Percentiles rank a stretch among this genome's conserved stretches.
Evolutionary conservation across 2,113 vertebrate species (phyloP).

Genomic region (Erythrolamprus reginae): DNA sequence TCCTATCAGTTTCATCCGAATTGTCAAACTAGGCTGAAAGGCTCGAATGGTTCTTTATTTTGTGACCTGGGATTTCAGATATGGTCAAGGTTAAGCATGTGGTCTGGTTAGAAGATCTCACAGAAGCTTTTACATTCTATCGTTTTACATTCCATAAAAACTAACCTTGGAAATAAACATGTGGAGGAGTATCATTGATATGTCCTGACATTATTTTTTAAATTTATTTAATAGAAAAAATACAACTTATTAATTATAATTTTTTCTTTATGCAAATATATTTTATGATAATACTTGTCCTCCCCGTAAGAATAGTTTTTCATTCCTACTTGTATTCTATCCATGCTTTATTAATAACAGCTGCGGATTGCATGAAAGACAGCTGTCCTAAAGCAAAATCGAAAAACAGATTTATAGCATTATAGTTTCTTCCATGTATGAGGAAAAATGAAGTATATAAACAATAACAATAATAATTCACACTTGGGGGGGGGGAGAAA

Average conservation of each 20-base stretch:
- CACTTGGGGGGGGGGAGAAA: conserved; percentile 10
- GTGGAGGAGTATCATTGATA: neutral
- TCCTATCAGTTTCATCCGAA: neutral
- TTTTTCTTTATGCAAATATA: neutral
- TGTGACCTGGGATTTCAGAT: neutral
- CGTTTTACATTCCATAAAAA: neutral
- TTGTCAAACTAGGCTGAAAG: neutral
- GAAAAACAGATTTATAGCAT: conserved; percentile 12
- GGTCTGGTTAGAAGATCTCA: neutral
- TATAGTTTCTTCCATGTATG: neutral
- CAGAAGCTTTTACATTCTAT: neutral
- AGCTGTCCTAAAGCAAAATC: conserved; percentile 2
- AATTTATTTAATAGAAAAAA: neutral
- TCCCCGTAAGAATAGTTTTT: neutral
- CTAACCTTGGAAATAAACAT: neutral
- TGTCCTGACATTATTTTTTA: neutral
- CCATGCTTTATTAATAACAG: conserved; percentile 24
- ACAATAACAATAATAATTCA: conserved; percentile 13
- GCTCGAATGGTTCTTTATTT: neutral
- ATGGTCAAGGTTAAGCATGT: neutral
- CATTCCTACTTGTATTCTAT: neutral
- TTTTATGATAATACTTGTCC: neutral
- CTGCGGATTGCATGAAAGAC: neutral
- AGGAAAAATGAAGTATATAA: neutral
- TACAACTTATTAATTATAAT: neutral